Conservation (phyloP, 2,888 invertebrate genomes). For the Andricus curvator region DNA sequence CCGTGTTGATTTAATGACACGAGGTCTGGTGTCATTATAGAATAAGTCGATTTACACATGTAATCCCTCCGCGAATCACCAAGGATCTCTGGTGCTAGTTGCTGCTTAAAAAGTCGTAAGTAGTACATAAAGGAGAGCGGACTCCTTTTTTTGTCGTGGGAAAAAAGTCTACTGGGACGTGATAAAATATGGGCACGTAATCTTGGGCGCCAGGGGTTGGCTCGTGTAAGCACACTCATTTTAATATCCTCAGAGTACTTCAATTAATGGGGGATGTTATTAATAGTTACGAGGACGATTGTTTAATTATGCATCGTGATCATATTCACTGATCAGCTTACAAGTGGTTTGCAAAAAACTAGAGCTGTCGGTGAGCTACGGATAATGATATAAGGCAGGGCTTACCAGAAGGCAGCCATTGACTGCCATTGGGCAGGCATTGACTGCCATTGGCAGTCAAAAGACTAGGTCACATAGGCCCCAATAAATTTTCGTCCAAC, state of each 20-base stretch:
- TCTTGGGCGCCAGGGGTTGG: neutral
- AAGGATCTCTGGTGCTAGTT: constrained; percentile 24
- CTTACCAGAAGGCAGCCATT: no score
- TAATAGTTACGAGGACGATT: neutral
- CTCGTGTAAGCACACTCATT: constrained; percentile 13
- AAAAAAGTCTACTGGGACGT: neutral
- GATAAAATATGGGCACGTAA: neutral
- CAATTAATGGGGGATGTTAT: constrained; percentile 2
- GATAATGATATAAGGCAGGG: neutral
- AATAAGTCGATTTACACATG: constrained; percentile 40
- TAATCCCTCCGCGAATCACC: constrained; percentile 29
- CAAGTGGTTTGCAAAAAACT: neutral
- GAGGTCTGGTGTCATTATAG: constrained; percentile 21
- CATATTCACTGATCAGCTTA: neutral
- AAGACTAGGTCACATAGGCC: no score
- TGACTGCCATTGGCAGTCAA: no score
- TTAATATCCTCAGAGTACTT: neutral
- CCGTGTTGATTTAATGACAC: constrained; percentile 39
- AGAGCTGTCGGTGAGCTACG: neutral
- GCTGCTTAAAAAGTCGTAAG: constrained; percentile 9
- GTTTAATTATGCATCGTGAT: neutral
- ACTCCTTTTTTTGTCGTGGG: neutral
- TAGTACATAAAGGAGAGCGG: constrained; percentile 2
- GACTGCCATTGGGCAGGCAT: no score
- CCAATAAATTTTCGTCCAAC: no score